Base-by-base conservation (phyloP, 2,888 invertebrate species). In the Dolichomitus sp. region DNA sequence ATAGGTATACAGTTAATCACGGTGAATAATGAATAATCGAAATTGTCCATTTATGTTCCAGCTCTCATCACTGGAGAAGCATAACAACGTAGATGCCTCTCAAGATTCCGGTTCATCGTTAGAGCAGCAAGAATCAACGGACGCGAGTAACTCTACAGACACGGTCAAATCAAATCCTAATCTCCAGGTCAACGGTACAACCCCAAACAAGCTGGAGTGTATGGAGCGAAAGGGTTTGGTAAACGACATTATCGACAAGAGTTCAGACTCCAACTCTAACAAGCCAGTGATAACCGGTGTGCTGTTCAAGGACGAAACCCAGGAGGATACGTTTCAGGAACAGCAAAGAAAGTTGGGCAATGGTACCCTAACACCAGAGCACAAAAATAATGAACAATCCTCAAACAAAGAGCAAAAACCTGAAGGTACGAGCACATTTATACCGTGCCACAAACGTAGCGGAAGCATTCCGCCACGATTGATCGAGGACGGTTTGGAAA, bases 251-350 rank as follows among this genome's bases (percentile, higher is more conserved):
- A 87, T 94, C n/a, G 94, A 95, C 3, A 94, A 93, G 45, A 94
- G 94, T 5, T 94, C 94, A 0, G 95, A 95, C 76, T 94, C 94
- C 17, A 95, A 95, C 84, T 94, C 94, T 17, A 95, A 95, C 84
- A 96, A 96, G 85, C 96, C 97, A 4, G 95, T 96, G 40, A 96
- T 97, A 63, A 96, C 96, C 50, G 96, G 96, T 0, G 97, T 96
- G 0, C 95, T 97, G 57, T 95, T 96, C 84, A 97, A 97, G 86
- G 95, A 96, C 89, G 95, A 95, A 89, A 94, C 95, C 0, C 92
- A 93, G 85, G 93, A 94, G 81, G 93, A 94, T 81, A 91, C 93
- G 52, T 93, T 94, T 70, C 94, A 94, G 87, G 94, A 94, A 77
- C 94, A 94, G 84, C 94, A 94, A 84, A 92, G 93, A 78, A 94